Evolutionary conservation across 2,797 vertebrate genomes (phyloP).

Genomic region (Meda fulgida): DNA sequence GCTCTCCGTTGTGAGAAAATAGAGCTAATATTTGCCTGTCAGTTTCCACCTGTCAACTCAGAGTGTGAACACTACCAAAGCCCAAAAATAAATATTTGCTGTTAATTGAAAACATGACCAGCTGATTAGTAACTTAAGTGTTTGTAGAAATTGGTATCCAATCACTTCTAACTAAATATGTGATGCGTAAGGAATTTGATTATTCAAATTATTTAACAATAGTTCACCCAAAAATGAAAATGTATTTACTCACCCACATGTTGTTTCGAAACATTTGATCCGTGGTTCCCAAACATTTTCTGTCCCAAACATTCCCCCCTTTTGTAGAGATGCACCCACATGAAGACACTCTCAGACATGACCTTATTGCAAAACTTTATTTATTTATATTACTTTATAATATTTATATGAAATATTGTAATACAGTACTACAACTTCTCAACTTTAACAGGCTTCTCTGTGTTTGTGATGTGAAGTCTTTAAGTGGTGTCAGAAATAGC

Average conservation of each 20-base stretch:
- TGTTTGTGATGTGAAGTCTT: background rate
- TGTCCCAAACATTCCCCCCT: too few relatives aligned
- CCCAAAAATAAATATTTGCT: background rate
- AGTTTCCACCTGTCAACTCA: constrained; percentile 26
- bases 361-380: background rate
- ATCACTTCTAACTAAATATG: background rate
- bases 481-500: background rate
- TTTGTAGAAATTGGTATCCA: background rate
- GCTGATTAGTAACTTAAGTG: background rate
- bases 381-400: too few relatives aligned
- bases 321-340: background rate
- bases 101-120: constrained; percentile 17
- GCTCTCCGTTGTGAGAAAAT: constrained; percentile 26
- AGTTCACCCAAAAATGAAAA: background rate
- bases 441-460: background rate
- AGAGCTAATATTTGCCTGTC: constrained; percentile 36
- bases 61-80: constrained; percentile 2
- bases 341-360: background rate
- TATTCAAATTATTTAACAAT: background rate
- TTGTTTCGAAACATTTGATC: too few relatives aligned
- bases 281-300: too few relatives aligned
- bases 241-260: background rate
- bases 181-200: background rate
- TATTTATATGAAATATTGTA: background rate
- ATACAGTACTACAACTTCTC: background rate